These are phyloP conservation scores for Dasyurus viverrinus DNA, from an alignment of 2,113 vertebrate species.

Conservation along the genomic window DNA sequence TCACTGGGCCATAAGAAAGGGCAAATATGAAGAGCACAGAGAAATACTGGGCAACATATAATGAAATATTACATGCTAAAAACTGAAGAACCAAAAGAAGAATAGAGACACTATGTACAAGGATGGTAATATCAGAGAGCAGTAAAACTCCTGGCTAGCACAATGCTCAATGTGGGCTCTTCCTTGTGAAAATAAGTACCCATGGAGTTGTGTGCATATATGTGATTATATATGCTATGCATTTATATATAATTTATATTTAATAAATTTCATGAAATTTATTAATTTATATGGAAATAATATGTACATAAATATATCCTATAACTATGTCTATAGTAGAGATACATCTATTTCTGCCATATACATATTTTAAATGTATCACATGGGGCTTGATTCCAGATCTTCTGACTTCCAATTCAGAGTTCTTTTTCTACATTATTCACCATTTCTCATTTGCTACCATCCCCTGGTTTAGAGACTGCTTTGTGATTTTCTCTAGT, in stretches of 20 bases:
- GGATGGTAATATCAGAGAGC: background rate
- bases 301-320: background rate
- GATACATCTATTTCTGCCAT: background rate
- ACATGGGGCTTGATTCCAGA: background rate
- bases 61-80: background rate
- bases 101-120: background rate
- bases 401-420: background rate
- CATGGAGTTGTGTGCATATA: background rate
- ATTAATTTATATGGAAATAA: too few species aligned
- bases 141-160: background rate
- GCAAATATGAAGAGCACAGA: background rate
- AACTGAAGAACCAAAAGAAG: background rate
- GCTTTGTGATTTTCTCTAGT: background rate
- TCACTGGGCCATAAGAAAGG: background rate
- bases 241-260: background rate
- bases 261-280: too few species aligned
- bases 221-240: background rate
- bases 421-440: background rate
- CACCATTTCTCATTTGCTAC: background rate
- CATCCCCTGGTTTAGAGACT: background rate
- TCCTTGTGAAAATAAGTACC: background rate
- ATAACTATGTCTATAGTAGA: background rate
- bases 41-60: background rate
- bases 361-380: background rate
- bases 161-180: background rate